phyloP scores from a whole-genome alignment of 1,140 invertebrate genomes.

The Limonius californicus region DNA sequence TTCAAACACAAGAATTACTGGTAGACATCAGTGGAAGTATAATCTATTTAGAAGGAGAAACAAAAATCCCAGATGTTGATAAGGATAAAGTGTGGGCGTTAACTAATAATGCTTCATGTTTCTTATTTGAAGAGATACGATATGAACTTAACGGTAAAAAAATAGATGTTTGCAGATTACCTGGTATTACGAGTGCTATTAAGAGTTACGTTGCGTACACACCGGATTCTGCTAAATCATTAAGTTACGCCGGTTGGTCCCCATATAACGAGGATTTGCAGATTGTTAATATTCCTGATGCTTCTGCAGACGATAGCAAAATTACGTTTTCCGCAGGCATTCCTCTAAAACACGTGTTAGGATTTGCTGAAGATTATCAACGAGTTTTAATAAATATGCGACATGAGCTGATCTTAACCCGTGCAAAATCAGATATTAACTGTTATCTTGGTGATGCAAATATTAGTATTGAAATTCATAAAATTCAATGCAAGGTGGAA shows the following conservation, averaged over 20 bases:
- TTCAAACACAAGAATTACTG: not conserved
- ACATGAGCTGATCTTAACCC: constrained; percentile 13
- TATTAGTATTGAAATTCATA: constrained; percentile 17
- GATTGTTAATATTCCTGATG: too few relatives aligned
- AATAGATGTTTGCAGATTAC: not conserved
- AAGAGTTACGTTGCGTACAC: not conserved
- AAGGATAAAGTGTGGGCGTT: not conserved
- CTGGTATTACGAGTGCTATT: not conserved
- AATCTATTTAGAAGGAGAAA: not conserved
- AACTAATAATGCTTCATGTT: not conserved
- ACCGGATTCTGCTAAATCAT: not conserved
- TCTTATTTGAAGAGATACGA: not conserved
- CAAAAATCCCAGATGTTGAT: not conserved
- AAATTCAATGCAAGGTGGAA: constrained; percentile 23
- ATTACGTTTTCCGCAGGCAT: not conserved
- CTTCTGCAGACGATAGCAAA: too few relatives aligned
- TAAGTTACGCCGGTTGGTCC: not conserved
- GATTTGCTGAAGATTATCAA: constrained; percentile 8
- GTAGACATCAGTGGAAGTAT: not conserved
- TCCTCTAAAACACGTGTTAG: not conserved
- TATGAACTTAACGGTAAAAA: not conserved
- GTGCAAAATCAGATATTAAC: not conserved
- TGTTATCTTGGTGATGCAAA: constrained; percentile 8
- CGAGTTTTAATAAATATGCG: constrained; percentile 4
- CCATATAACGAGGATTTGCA: not conserved